These are phyloP conservation scores for Amphimedon queenslandica DNA, from an alignment of 37 sponge, comb jelly and placozoan genomes.

Conservation along the genomic window DNA sequence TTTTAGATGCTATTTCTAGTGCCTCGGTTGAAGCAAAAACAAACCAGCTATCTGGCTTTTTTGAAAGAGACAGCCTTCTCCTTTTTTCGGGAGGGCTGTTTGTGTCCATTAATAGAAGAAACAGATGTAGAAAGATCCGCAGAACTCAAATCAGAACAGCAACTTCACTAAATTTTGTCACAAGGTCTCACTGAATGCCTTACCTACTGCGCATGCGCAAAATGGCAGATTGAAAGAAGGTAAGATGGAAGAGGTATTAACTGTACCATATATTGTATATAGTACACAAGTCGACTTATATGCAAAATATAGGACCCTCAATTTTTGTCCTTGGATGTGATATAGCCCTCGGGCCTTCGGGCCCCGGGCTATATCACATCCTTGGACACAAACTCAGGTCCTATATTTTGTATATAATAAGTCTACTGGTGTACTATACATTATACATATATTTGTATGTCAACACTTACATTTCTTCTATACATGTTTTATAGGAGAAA, in stretches of 20 bases:
- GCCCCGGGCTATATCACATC: slow-evolving; percentile 1
- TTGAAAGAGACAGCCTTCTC: slow-evolving; percentile 1
- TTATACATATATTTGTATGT: no score
- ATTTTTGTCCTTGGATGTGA: not conserved
- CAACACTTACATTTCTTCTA: no score
- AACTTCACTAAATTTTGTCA: not conserved
- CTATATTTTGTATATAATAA: slow-evolving; percentile 7
- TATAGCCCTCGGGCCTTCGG: not conserved
- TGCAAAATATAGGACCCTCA: not conserved
- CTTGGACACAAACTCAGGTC: not conserved
- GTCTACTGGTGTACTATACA: slow-evolving; percentile 4
- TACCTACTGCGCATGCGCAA: not conserved
- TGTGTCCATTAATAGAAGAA: not conserved
- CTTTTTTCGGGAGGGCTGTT: not conserved
- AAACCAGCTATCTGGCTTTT: not conserved
- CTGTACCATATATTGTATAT: slow-evolving; percentile 7
- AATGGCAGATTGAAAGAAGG: not conserved
- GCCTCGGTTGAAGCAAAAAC: not conserved
- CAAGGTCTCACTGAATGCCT: not conserved
- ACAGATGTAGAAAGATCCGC: not conserved
- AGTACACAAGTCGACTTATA: not conserved
- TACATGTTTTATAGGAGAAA: no score
- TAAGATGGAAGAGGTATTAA: not conserved
- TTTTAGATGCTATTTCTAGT: not conserved
- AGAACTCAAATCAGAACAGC: not conserved